Evolutionary conservation across 2,888 invertebrate species (phyloP).

Genomic region (Phyllotreta striolata): DNA sequence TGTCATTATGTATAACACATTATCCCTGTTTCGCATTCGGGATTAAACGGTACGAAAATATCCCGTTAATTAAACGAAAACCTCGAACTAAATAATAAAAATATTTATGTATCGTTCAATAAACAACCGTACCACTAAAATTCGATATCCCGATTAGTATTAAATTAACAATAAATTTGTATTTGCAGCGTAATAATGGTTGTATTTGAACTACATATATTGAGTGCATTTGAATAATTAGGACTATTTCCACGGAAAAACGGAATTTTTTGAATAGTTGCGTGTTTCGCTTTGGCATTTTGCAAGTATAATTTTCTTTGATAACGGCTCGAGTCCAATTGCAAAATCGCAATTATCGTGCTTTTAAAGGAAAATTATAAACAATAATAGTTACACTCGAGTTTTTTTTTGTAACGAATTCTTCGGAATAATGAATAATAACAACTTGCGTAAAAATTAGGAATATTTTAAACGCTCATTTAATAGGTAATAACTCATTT

Average conservation of each 20-base stretch:
- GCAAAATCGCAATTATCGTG: slow-evolving; percentile 35
- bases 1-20: too few species aligned
- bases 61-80: slow-evolving; percentile 17
- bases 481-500: too few species aligned
- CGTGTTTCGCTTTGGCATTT: slow-evolving; percentile 34
- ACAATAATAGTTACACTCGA: too few species aligned
- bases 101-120: slow-evolving; percentile 18
- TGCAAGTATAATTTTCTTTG: slow-evolving; percentile 42
- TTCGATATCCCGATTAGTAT: slow-evolving; percentile 22
- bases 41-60: slow-evolving; percentile 5
- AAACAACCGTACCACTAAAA: background rate
- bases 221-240: slow-evolving; percentile 42
- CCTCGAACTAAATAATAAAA: slow-evolving; percentile 23
- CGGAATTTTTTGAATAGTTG: slow-evolving; percentile 42
- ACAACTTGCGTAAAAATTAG: too few species aligned
- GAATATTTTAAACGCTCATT: too few species aligned
- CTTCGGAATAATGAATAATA: too few species aligned
- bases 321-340: slow-evolving; percentile 36
- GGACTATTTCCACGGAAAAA: slow-evolving; percentile 40
- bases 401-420: too few species aligned
- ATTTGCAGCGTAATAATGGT: slow-evolving; percentile 19
- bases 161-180: slow-evolving; percentile 24
- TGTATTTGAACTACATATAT: slow-evolving; percentile 36
- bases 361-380: too few species aligned
- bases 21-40: too few species aligned